Conservation (phyloP, 2,797 vertebrate species). For the Avahi laniger region DNA sequence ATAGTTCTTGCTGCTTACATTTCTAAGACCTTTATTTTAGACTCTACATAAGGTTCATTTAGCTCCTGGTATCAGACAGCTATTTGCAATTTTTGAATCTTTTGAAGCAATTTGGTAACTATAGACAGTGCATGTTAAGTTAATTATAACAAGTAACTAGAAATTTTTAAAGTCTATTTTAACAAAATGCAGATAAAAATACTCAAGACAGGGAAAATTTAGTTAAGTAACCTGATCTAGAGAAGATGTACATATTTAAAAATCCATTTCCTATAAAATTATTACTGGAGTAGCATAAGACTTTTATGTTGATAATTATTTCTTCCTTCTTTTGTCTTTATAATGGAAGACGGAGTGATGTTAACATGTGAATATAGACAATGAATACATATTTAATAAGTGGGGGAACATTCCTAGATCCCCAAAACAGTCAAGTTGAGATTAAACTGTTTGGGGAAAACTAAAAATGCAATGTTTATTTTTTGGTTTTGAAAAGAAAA, state of each 20-base stretch:
- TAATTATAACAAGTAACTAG: conserved; percentile 49
- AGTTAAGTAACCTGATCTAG: conserved; percentile 17
- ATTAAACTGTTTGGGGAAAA: background rate
- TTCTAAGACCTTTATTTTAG: conserved; percentile 52
- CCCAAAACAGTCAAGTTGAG: background rate
- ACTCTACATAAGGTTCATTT: conserved; percentile 33
- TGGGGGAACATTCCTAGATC: background rate
- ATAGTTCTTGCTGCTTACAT: conserved; percentile 54
- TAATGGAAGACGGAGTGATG: background rate
- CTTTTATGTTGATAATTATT: background rate
- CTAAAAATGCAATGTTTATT: background rate
- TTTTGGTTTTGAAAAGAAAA: background rate
- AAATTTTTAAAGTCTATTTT: conserved; percentile 7
- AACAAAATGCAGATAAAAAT: conserved; percentile 31
- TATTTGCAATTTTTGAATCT: conserved; percentile 65
- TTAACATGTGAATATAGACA: background rate
- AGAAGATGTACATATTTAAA: conserved; percentile 1
- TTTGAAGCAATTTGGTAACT: conserved; percentile 42
- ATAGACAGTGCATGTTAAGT: background rate
- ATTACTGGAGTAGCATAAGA: background rate
- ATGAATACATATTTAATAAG: background rate
- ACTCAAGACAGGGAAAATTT: background rate
- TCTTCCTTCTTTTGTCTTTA: background rate
- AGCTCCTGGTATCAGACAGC: conserved; percentile 41
- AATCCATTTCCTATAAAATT: conserved; percentile 31